phyloP scores from a whole-genome alignment of 2,888 invertebrate species.

The Pollenia amentaria region DNA sequence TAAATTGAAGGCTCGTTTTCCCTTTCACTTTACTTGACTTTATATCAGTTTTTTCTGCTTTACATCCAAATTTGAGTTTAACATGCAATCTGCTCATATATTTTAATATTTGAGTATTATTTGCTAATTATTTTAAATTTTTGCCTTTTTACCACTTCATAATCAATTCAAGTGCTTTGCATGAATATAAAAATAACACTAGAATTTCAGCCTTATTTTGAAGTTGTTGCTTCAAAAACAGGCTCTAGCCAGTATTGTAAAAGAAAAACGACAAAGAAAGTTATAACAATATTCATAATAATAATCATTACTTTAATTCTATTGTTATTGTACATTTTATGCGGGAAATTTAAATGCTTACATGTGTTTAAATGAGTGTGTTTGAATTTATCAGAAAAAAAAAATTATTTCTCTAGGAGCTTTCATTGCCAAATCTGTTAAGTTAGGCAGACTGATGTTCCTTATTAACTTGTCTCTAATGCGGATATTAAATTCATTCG shows the following conservation, averaged over 20 bases:
- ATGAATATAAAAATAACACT: no score
- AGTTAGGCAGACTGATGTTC: no score
- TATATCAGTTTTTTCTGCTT: conserved; percentile 9
- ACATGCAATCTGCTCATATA: conserved; percentile 55
- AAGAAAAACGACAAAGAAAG: conserved; percentile 7
- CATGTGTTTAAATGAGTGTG: neutral
- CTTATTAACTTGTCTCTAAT: no score
- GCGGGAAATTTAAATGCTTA: conserved; percentile 2
- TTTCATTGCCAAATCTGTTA: no score
- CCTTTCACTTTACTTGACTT: neutral
- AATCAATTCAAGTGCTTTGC: neutral
- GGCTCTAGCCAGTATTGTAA: neutral
- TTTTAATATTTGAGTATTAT: conserved; percentile 32
- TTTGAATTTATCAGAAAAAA: no score
- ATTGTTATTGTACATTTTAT: conserved; percentile 32
- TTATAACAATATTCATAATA: conserved; percentile 43
- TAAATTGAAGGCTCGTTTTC: neutral
- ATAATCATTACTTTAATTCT: conserved; percentile 32
- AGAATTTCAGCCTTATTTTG: neutral
- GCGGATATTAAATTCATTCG: no score
- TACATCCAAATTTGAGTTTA: conserved; percentile 10
- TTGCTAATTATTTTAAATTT: conserved; percentile 19
- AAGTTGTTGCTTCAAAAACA: conserved; percentile 15
- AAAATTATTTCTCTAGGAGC: no score
- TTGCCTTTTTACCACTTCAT: neutral